These are phyloP conservation scores for Mechanitis messenoides DNA, from an alignment of 2,888 invertebrate species.

Conservation along the genomic window DNA sequence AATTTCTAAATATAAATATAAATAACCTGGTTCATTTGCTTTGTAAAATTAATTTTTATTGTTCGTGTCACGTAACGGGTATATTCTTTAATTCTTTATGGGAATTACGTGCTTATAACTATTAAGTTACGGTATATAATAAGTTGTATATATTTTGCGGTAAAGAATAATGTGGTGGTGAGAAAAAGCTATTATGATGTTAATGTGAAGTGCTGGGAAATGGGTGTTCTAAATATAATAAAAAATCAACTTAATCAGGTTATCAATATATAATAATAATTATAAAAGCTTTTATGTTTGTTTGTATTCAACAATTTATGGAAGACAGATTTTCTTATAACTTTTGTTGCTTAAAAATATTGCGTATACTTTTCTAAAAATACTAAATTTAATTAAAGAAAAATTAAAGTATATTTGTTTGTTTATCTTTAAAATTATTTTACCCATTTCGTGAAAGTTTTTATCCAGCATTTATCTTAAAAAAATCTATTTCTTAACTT, in stretches of 20 bases:
- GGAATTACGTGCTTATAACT: conserved; percentile 6
- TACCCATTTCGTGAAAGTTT: too few species aligned
- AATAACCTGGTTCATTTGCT: conserved; percentile 8
- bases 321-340: too few species aligned
- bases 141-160: neutral
- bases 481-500: too few species aligned
- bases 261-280: neutral
- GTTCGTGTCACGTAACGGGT: conserved; percentile 17
- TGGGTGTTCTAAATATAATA: neutral
- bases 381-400: too few species aligned
- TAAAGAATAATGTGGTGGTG: conserved; percentile 5
- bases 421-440: too few species aligned
- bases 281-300: too few species aligned
- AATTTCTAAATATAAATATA: conserved; percentile 2
- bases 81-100: neutral
- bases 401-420: too few species aligned
- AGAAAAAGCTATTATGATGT: conserved; percentile 4
- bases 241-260: neutral
- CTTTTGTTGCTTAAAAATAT: too few species aligned
- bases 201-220: conserved; percentile 2
- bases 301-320: too few species aligned
- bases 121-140: conserved; percentile 7
- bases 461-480: too few species aligned
- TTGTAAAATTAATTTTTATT: conserved; percentile 13
- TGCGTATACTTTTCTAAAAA: too few species aligned